These are phyloP conservation scores for Camponotus fellah DNA, from an alignment of 2,888 invertebrate species.

Conservation along the genomic window DNA sequence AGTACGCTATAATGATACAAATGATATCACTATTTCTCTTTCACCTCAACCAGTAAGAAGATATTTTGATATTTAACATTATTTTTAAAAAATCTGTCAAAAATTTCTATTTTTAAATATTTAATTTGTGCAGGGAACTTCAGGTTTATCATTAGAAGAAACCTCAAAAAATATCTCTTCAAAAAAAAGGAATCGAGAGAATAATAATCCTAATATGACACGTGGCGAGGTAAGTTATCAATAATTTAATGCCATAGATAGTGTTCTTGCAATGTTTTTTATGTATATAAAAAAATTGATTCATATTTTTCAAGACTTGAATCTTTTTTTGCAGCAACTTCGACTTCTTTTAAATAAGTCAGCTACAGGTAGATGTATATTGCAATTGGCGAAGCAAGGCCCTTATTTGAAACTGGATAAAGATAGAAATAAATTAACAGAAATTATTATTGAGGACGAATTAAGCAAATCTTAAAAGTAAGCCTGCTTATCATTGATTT, in stretches of 20 bases:
- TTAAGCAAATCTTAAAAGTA: conserved; percentile 19
- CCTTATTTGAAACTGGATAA: not conserved
- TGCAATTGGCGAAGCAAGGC: conserved; percentile 16
- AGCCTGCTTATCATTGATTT: not conserved
- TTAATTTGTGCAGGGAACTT: not conserved
- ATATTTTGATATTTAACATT: not conserved
- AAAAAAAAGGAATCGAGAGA: not conserved
- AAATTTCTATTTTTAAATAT: conserved; percentile 14
- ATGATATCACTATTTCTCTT: not conserved
- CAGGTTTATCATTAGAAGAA: not conserved
- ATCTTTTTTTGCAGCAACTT: not conserved
- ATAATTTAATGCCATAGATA: not conserved
- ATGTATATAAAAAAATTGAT: conserved; percentile 2
- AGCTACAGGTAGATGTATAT: not conserved
- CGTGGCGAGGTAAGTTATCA: not conserved
- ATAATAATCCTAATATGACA: not conserved
- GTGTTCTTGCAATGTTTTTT: not conserved
- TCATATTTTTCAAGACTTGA: not conserved
- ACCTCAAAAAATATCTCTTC: conserved; percentile 5
- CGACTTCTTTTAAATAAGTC: not conserved
- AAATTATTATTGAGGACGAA: conserved; percentile 19
- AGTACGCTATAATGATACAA: not conserved
- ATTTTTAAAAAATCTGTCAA: not conserved
- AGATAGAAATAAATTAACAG: conserved; percentile 1
- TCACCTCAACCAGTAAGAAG: not conserved